These are phyloP conservation scores for Leucophenga maculata DNA, from an alignment of 2,888 invertebrate species.

Conservation along the genomic window DNA sequence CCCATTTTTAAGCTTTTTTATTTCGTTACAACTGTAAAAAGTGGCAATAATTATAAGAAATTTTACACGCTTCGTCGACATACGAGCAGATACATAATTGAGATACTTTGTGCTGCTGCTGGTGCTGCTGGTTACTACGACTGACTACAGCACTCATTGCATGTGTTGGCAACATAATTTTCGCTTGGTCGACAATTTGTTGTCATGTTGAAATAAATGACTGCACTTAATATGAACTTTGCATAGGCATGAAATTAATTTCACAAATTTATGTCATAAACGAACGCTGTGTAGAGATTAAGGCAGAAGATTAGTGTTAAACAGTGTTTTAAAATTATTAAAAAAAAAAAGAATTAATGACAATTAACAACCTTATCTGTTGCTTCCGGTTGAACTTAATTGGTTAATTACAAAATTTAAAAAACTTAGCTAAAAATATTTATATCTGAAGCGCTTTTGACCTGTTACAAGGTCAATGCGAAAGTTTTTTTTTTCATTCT, in stretches of 20 bases:
- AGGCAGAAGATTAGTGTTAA: neutral
- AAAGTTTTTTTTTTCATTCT: neutral
- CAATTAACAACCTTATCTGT: neutral
- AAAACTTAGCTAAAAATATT: neutral
- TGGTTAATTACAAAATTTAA: neutral
- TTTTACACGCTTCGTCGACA: neutral
- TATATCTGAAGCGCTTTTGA: constrained; percentile 11
- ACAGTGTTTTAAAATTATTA: neutral
- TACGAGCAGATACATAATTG: neutral
- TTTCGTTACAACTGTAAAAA: too few relatives aligned
- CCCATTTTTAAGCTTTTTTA: too few relatives aligned
- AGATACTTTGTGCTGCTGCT: neutral
- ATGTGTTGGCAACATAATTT: constrained; percentile 26
- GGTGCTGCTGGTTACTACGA: neutral
- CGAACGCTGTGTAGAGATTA: too few relatives aligned
- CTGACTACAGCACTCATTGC: neutral
- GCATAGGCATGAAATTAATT: neutral
- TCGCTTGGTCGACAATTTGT: neutral
- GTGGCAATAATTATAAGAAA: too few relatives aligned
- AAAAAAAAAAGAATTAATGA: too few relatives aligned
- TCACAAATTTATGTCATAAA: neutral
- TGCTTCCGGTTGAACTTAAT: neutral
- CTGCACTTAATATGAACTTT: neutral
- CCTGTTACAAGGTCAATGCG: constrained; percentile 10
- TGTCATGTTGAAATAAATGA: constrained; percentile 12